phyloP scores from a whole-genome alignment of 2,113 vertebrate genomes.

The Alosa alosa region DNA sequence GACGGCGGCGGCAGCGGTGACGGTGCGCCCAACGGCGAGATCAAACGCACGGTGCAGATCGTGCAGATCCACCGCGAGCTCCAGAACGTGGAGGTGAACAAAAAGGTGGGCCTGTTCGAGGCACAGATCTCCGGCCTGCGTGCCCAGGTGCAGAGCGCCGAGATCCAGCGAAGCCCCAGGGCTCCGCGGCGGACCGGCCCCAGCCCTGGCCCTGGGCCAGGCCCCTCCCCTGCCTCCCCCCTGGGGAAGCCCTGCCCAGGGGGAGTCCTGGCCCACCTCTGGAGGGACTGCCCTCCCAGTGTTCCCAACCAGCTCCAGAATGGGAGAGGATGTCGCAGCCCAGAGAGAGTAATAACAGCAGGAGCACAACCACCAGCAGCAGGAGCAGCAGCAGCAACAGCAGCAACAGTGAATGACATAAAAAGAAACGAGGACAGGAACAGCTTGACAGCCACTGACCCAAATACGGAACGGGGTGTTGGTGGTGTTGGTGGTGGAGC shows the following conservation, averaged over 20 bases:
- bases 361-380: constrained; percentile 9
- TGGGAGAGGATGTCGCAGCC: constrained; percentile 55
- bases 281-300: constrained; percentile 37
- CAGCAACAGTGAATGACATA: constrained; percentile 30
- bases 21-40: constrained; percentile 48
- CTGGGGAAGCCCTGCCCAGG: constrained; percentile 37
- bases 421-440: neutral
- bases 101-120: constrained; percentile 91
- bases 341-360: constrained; percentile 44
- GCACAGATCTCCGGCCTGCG: constrained; percentile 82
- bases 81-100: constrained; percentile 90
- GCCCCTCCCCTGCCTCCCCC: constrained; percentile 20
- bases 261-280: constrained; percentile 52
- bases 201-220: constrained; percentile 5
- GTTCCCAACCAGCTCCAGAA: constrained; percentile 64
- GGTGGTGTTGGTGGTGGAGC: constrained; percentile 24
- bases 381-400: neutral
- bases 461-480: constrained; percentile 41
- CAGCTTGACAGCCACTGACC: constrained; percentile 11
- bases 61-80: constrained; percentile 79
- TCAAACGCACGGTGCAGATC: constrained; percentile 73
- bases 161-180: constrained; percentile 77
- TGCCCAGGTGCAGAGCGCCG: constrained; percentile 75
- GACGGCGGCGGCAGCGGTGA: constrained; percentile 47
- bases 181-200: constrained; percentile 60